Evolutionary conservation across 2,888 invertebrate species (phyloP).

Genomic region (Xylota sylvarum): DNA sequence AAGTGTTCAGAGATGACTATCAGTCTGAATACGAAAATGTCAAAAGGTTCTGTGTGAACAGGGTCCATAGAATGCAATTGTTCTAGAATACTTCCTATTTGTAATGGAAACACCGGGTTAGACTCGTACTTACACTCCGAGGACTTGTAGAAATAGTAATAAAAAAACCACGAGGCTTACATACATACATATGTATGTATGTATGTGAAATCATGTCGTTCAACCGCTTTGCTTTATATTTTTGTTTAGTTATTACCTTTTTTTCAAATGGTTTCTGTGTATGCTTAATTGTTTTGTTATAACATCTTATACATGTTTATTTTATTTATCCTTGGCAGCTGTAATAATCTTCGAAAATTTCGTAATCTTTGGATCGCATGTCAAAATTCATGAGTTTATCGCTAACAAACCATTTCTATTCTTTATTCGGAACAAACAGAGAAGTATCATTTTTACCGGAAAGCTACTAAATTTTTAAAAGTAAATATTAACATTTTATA

Average conservation of each 20-base stretch:
- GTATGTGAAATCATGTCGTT: too few species aligned
- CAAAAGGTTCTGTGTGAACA: too few species aligned
- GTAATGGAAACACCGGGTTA: too few species aligned
- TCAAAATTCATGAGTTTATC: not conserved
- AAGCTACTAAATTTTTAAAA: not conserved
- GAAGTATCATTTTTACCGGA: conserved; percentile 1
- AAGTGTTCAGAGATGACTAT: too few species aligned
- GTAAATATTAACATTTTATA: not conserved
- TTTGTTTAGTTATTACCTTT: not conserved
- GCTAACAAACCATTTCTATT: conserved; percentile 31
- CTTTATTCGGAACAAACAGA: conserved; percentile 12
- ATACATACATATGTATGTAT: too few species aligned
- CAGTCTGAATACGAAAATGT: too few species aligned
- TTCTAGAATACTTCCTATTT: too few species aligned
- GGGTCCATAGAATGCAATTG: too few species aligned
- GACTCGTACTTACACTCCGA: too few species aligned
- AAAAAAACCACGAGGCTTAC: too few species aligned
- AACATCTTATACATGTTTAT: not conserved
- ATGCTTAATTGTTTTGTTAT: not conserved
- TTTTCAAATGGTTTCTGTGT: not conserved
- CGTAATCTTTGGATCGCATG: not conserved
- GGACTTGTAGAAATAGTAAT: too few species aligned
- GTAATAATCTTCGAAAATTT: not conserved
- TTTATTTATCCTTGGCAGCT: not conserved
- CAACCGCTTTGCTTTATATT: too few species aligned